Base-by-base conservation (phyloP, 2,888 invertebrate species). In the Pimpla rufipes region DNA sequence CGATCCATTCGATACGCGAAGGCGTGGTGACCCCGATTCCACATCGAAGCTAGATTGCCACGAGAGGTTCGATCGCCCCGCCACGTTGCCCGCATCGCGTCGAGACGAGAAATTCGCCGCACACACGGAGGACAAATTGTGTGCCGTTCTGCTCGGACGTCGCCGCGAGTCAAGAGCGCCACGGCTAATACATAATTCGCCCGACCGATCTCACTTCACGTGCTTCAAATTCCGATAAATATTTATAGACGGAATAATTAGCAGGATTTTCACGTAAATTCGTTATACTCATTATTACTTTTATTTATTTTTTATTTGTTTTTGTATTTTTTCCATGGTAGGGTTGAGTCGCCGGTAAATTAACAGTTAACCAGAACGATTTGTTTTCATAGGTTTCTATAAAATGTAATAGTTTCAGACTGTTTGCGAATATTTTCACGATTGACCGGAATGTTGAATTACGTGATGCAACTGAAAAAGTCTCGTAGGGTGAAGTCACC, bases 1-100 rank as follows among this genome's bases (percentile, higher is more conserved):
- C 86, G 85, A 74, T 79, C 86, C 81, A 87, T 88, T 88, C 86
- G 86, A 83, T 83, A 83, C 79, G 66, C 77, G 67, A 85, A 86
- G 82, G 83, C 78, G 77, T 79, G 79, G 75, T 76, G 81, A 77
- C 86, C 81, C 57, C 80, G 80, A 81, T 87, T 86, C 85, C 84
- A 81, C 70, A 70, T 82, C 50, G 71, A 18, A 71, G 67, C 83
- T 71, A 71, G 70, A 83, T 83, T 83, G 37, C 79, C 42, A n/a
- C n/a, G n/a, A 21, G 74, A 74, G 62, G 73, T 84, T 84, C 82
- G 86, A 85, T 84, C 81, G 68, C 21, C 21, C 57, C 5, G 23
- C 5, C 29, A 29, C 29, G 29, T 29, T 29, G 29, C 29, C 23
- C 57, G 8, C 73, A 57, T 73, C 66, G 18, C 16, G 35, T 40